A percentile compares a stretch with the other conserved stretches of the same genome.
These are phyloP conservation scores for Saccopteryx bilineata DNA, from an alignment of 2,113 vertebrate species.

Conservation along the genomic window DNA sequence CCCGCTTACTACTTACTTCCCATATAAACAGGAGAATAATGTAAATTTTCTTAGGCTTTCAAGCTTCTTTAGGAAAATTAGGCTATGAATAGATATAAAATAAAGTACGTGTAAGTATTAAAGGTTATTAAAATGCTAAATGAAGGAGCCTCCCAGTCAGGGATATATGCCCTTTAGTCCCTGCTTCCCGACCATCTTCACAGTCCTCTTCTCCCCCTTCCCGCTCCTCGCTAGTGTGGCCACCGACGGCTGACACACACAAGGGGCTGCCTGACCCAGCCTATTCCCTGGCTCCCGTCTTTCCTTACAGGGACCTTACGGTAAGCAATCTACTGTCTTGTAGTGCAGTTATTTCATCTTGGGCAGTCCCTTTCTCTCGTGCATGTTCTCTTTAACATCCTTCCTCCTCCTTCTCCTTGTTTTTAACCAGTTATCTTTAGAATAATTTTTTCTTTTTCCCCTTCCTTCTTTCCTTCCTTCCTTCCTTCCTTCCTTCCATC, in stretches of 20 bases:
- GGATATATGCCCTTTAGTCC: neutral
- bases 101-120: neutral
- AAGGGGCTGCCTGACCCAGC: neutral
- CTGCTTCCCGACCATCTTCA: neutral
- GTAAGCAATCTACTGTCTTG: neutral
- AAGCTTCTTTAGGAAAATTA: constrained; percentile 33
- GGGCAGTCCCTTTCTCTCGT: neutral
- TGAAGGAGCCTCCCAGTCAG: neutral
- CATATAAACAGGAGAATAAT: neutral
- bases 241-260: neutral
- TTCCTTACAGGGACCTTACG: neutral
- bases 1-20: neutral
- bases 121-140: neutral
- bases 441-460: neutral
- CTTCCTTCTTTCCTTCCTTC: neutral
- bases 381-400: neutral
- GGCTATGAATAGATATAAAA: neutral
- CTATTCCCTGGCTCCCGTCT: rapidly evolving
- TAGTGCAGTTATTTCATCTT: neutral
- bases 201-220: neutral
- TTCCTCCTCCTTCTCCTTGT: neutral
- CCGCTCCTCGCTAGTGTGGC: neutral
- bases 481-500: neutral
- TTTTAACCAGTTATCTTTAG: constrained; percentile 11
- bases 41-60: neutral